Evolutionary conservation across 2,888 invertebrate species (phyloP), one percentile per base, ranked within the genome.

Genomic region (Aspidiotus destructor): DNA sequence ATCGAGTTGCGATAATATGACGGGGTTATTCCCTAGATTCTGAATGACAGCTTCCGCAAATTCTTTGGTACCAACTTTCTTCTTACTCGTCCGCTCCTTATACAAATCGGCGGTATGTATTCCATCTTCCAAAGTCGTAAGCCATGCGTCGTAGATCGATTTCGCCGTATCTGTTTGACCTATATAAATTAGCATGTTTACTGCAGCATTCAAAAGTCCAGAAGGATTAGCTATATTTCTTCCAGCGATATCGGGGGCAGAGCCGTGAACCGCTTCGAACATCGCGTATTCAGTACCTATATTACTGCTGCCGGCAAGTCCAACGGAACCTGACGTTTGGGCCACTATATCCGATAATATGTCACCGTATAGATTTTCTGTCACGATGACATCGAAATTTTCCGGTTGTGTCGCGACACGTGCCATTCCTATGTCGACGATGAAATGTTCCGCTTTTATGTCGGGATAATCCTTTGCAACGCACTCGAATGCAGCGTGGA

Each of bases 181-280:
- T 15, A 55, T 3, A 55, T 55, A 17, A n/a, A n/a, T 16, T 16
- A 55, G 55, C 55, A 55, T 55, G 3, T 15, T 55, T n/a, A 16
- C 17, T 10, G 55, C 55, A 10, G 55, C 13, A 55, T n/a, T 11
- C 16, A 55, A 2, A 10, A 11, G 16, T 10, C n/a, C 55, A 10
- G 16, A 55, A n/a, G 55, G 55, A 55, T 55, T 55, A 16, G 55
- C 55, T 10, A 55, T 55, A 55, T 55, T 55, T 16, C 16, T 55
- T 16, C 16, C 55, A 2, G 17, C 55, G 55, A 16, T 15, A 11
- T 55, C n/a, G n/a, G 55, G 55, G 17, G 13, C 13, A 55, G 15
- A 16, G 16, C 55, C 55, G 16, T 55, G 55, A 5, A 55, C 55
- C 1, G 55, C n/a, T 55, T 55, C 55, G 7, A 55, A 55, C n/a